phyloP scores from a whole-genome alignment of 2,797 vertebrate genomes.

The Bradypus variegatus region DNA sequence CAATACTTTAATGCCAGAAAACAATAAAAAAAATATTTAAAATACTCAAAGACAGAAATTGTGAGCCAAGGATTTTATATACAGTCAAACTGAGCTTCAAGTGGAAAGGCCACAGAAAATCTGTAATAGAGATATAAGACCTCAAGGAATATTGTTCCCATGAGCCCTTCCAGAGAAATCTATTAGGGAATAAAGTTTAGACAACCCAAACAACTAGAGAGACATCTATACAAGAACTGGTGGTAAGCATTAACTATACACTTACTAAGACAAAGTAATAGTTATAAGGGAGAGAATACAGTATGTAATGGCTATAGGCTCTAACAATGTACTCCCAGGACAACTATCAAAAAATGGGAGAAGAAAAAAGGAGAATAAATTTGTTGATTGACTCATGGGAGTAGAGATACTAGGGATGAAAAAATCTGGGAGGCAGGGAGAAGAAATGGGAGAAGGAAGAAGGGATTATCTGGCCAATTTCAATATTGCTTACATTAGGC shows the following conservation, averaged over 20 bases:
- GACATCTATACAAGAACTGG: background rate
- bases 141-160: slow-evolving; percentile 19
- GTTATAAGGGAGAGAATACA: background rate
- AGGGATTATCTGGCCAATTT: background rate
- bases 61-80: slow-evolving; percentile 14
- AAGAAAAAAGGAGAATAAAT: background rate
- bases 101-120: slow-evolving; percentile 19
- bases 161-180: background rate
- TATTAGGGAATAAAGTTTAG: slow-evolving; percentile 20
- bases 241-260: background rate
- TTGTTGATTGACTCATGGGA: background rate
- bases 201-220: background rate
- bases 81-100: slow-evolving; percentile 27
- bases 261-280: slow-evolving; percentile 18
- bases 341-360: background rate
- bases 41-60: slow-evolving; percentile 5
- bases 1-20: slow-evolving; percentile 10
- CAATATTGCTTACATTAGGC: background rate
- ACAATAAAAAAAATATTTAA: slow-evolving; percentile 36
- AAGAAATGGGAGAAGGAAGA: background rate
- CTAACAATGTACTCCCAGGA: background rate
- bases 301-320: background rate
- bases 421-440: background rate
- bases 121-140: background rate
- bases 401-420: background rate